Evolutionary conservation across 2,797 vertebrate species (phyloP).

Genomic region (Chaetophractus vellerosus): DNA sequence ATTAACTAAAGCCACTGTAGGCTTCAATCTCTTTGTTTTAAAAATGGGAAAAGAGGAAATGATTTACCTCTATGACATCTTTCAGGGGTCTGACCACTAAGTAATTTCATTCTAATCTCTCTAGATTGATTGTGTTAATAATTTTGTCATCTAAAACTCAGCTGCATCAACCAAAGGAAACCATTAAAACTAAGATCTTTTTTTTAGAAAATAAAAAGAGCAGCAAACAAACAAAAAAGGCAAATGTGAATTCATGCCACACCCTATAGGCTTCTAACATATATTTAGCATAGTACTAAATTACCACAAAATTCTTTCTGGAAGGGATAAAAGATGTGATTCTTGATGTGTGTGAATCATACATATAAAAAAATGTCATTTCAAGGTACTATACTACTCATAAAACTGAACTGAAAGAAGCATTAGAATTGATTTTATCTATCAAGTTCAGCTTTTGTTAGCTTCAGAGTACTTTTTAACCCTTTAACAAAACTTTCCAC

Average conservation of each 20-base stretch:
- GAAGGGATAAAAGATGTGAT: not conserved
- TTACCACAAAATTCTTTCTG: not conserved
- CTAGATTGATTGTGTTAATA: not conserved
- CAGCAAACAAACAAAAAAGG: not conserved
- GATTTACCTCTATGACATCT: not conserved
- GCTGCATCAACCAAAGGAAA: not conserved
- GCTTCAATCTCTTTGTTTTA: not conserved
- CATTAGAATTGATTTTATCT: not conserved
- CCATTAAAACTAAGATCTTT: not conserved
- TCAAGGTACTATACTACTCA: not conserved
- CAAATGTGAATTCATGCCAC: not conserved
- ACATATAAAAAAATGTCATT: not conserved
- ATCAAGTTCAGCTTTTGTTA: not conserved
- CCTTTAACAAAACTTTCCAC: not conserved
- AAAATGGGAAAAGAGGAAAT: not conserved
- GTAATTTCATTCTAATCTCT: slow-evolving; percentile 51
- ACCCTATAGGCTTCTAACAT: not conserved
- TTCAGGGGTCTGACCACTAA: not conserved
- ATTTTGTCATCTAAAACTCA: slow-evolving; percentile 45
- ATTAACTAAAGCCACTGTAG: slow-evolving; percentile 1
- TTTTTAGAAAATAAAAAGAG: not conserved
- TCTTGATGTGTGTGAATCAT: not conserved
- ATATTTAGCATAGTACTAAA: not conserved
- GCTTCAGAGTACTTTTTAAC: not conserved
- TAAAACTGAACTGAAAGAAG: not conserved